Conservation (phyloP, 2,113 vertebrate species). For the Sinocyclocheilus rhinocerous region DNA sequence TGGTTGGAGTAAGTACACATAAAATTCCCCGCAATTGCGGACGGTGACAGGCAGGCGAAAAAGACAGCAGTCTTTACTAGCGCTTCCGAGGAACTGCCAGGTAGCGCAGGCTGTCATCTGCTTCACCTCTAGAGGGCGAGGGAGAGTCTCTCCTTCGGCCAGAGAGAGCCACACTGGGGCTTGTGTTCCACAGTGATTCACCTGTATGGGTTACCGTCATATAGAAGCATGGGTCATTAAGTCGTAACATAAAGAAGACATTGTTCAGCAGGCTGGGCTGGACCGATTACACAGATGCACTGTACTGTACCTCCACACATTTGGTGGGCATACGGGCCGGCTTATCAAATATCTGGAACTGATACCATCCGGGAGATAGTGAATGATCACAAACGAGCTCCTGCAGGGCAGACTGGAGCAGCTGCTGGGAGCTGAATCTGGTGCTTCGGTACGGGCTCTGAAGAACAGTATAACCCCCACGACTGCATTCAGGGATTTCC, state of each 20-base stretch:
- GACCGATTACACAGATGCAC: constrained; percentile 28
- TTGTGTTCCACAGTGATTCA: constrained; percentile 90
- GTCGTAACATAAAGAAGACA: background rate
- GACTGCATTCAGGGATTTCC: constrained; percentile 79
- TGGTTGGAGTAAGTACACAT: constrained; percentile 88
- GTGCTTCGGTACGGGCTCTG: constrained; percentile 83
- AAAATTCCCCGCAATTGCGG: constrained; percentile 87
- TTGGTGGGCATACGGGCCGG: constrained; percentile 90
- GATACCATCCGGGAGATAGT: constrained; percentile 86
- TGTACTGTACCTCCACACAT: constrained; percentile 85
- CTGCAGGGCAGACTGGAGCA: constrained; percentile 82
- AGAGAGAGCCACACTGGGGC: constrained; percentile 89
- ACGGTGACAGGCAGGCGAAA: constrained; percentile 88
- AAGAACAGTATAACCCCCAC: constrained; percentile 82
- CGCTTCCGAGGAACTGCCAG: constrained; percentile 83
- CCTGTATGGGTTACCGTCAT: constrained; percentile 67
- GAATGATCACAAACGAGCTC: constrained; percentile 90
- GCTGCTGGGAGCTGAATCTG: constrained; percentile 81
- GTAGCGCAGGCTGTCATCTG: constrained; percentile 86
- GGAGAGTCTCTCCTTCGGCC: constrained; percentile 80
- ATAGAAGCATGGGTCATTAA: background rate
- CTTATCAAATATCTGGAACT: constrained; percentile 88
- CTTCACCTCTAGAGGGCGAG: constrained; percentile 77
- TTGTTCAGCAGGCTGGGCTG: constrained; percentile 43
- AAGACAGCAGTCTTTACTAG: constrained; percentile 84